Evolutionary conservation across 2,113 vertebrate species (phyloP), one percentile per base, ranked within the genome.

Genomic region (Macaca mulatta): DNA sequence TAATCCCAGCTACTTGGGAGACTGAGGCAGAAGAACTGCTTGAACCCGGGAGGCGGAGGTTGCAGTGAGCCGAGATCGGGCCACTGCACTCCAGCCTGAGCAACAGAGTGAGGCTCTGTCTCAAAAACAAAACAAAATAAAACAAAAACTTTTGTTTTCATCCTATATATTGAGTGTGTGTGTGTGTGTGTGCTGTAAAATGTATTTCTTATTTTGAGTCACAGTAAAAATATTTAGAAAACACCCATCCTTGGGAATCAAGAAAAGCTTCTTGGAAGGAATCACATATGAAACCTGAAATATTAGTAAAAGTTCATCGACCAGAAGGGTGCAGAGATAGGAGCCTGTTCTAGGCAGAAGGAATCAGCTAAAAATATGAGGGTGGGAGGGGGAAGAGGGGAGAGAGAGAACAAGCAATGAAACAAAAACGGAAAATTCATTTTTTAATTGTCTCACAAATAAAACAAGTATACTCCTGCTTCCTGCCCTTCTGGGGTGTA

Each of bases 161-260:
- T 52, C 82, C 69, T 93, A 2, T 74, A 14, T 69, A 23, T 77
- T 61, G 32, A 48, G 2, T 80, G 5, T 50, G 25, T 78, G 20
- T 81, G 17, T 59, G 45, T 70, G 0, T 17, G 30, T 25, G 55
- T 55, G 40, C 57, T 59, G 0, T 61, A 16, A 40, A 90, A 67
- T 32, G 9, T 17, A 30, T 74, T 67, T 85, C 50, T 86, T 82
- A 57, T 57, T 94, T 93, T 45, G 77, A 35, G 20, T 88, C 43
- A 43, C 13, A 72, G 50, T 69, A 40, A 55, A 92, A 87, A 27
- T 86, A 69, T 91, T 50, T 85, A 18, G 89, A 79, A 96, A 92
- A 59, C 50, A n/a, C 43, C 27, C 18, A 10, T 55, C 17, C 72
- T 32, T 81, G 67, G 59, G 72, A 91, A 75, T 38, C 79, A 82